These are phyloP conservation scores for Coptodon rendalli DNA, from an alignment of 2,113 vertebrate genomes.

Conservation along the genomic window DNA sequence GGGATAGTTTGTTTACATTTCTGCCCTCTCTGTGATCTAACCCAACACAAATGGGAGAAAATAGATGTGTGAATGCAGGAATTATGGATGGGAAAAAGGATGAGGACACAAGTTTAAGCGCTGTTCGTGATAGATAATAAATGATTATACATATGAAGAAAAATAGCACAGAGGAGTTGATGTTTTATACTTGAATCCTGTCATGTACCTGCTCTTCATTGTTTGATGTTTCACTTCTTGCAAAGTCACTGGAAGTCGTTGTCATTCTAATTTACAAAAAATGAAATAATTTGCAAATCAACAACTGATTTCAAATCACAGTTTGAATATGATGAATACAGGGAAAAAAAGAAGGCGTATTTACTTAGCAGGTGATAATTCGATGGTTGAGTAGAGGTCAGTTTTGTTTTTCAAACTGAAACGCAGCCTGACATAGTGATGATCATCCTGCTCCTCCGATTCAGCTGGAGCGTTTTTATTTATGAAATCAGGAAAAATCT, in stretches of 20 bases:
- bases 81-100: neutral
- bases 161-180: neutral
- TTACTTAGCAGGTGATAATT: neutral
- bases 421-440: neutral
- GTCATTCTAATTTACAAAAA: neutral
- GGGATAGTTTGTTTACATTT: neutral
- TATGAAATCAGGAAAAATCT: neutral
- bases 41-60: neutral
- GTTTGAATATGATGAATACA: neutral
- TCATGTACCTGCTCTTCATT: neutral
- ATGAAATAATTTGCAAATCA: neutral
- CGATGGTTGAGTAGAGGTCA: neutral
- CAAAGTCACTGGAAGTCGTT: neutral
- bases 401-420: neutral
- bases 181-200: neutral
- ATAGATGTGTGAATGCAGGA: neutral
- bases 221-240: neutral
- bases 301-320: neutral
- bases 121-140: accelerated
- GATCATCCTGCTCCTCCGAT: neutral
- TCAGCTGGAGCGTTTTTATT: neutral
- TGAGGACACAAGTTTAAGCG: neutral
- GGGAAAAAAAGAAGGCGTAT: neutral
- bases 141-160: neutral
- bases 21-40: neutral